Evolutionary conservation across 2,888 invertebrate genomes (phyloP), one percentile per base, ranked within the genome.

Genomic region (Stegophylla sp.): DNA sequence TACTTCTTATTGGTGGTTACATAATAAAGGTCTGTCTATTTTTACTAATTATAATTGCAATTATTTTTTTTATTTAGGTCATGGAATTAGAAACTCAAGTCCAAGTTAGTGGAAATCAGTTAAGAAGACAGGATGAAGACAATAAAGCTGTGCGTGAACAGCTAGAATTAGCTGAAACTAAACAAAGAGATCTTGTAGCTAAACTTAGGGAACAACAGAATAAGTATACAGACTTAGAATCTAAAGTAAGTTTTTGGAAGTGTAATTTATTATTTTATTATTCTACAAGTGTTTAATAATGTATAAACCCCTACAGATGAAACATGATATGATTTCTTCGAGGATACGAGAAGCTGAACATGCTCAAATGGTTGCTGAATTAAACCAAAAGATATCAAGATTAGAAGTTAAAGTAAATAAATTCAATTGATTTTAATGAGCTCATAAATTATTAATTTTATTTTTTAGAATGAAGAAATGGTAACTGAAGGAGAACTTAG

Each of bases 81-180:
- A 94, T 98, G 98, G 98, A 98, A 87, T 89, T 98, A 71, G 98
- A 98, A 87, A 97, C 98, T 1, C 97, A 97, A 86, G 94, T 95
- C 64, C 94, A 95, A 86, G 94, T 95, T 1, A 93, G 94, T 82
- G 94, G 94, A 34, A 95, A 95, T 87, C 95, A 95, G 86, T 87
- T 95, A 83, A 90, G 94, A 56, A 90, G 98, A 13, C 96, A 97
- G 87, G 98, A 98, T 85, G 97, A 97, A 82, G 97, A 97, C 86
- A 92, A 95, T 84, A 93, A 95, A 85, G 91, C 91, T 85, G 88
- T 97, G 77, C 90, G 92, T 63, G 95, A 95, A 82, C 91, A 91
- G 83, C 87, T 96, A 23, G 96, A 97, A 84, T 88, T 89, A 73
- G 91, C 92, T 3, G 89, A 92, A 77, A 89, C 90, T 76, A 89